Conservation (phyloP, 2,113 vertebrate species). For the Ciconia stormi region DNA sequence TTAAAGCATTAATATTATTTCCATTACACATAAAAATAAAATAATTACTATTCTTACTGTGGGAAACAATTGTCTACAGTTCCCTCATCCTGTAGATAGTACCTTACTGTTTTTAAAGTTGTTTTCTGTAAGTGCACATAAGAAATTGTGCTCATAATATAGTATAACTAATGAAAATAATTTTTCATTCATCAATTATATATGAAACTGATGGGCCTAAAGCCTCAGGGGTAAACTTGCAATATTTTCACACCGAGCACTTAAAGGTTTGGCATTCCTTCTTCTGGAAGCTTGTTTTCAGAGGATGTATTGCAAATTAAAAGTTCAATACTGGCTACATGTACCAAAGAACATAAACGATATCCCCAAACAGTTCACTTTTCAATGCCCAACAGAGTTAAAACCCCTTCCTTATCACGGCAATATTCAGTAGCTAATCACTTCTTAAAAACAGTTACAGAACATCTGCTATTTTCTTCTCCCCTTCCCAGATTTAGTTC, state of each 20-base stretch:
- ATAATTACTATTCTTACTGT: not conserved
- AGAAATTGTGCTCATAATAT: not conserved
- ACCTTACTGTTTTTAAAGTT: not conserved
- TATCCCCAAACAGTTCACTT: slow-evolving; percentile 14
- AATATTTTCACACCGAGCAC: slow-evolving; percentile 40
- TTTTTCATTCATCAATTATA: slow-evolving; percentile 3
- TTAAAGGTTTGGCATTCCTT: slow-evolving; percentile 33
- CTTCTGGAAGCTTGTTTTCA: slow-evolving; percentile 61
- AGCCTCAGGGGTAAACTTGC: slow-evolving; percentile 11
- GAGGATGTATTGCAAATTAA: slow-evolving; percentile 63
- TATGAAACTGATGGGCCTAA: not conserved
- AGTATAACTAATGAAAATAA: not conserved
- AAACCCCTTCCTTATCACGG: not conserved
- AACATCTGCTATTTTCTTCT: slow-evolving; percentile 33
- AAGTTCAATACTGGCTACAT: slow-evolving; percentile 38
- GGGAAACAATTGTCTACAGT: not conserved
- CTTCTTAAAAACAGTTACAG: slow-evolving; percentile 49
- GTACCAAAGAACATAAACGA: slow-evolving; percentile 15
- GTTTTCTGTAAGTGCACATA: not conserved
- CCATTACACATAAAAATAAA: not conserved
- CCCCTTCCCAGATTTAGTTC: slow-evolving; percentile 49
- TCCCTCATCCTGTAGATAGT: not conserved
- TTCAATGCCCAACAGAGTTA: slow-evolving; percentile 41
- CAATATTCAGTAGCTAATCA: slow-evolving; percentile 64
- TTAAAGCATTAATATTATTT: not conserved